Percentiles rank a stretch among this genome's conserved stretches.
These are phyloP conservation scores for Cygnus buccinator DNA, from an alignment of 2,113 vertebrate genomes.

Conservation along the genomic window DNA sequence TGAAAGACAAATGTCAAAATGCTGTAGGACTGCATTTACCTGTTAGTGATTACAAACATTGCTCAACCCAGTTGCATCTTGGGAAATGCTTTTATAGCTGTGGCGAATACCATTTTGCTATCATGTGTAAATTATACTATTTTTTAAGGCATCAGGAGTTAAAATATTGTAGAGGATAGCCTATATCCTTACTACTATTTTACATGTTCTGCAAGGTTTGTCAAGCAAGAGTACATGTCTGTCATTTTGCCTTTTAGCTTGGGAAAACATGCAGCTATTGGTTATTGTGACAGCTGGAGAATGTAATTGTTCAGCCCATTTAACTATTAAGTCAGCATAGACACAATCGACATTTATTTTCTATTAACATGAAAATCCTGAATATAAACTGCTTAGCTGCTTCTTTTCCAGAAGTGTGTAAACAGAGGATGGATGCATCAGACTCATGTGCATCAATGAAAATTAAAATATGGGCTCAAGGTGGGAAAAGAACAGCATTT, in stretches of 20 bases:
- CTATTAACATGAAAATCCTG: background rate
- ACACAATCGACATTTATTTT: constrained; percentile 33
- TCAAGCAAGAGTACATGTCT: background rate
- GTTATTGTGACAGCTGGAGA: constrained; percentile 15
- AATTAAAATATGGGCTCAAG: background rate
- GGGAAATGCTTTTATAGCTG: background rate
- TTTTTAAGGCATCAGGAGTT: constrained; percentile 1
- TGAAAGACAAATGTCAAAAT: constrained; percentile 39
- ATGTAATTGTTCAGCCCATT: background rate
- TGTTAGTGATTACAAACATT: background rate
- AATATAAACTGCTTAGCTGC: background rate
- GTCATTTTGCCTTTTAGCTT: background rate
- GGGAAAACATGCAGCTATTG: background rate
- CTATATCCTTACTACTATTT: background rate
- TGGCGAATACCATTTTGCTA: background rate
- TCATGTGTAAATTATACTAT: background rate
- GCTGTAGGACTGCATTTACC: background rate
- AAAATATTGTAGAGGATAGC: background rate
- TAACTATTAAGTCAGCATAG: constrained; percentile 19
- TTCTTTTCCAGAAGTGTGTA: background rate
- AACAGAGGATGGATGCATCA: background rate
- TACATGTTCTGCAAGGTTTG: background rate
- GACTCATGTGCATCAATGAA: background rate
- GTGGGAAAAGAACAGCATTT: background rate
- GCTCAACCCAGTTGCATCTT: background rate